phyloP scores from a whole-genome alignment of 2,888 invertebrate species.

The Dasypolia templi region DNA sequence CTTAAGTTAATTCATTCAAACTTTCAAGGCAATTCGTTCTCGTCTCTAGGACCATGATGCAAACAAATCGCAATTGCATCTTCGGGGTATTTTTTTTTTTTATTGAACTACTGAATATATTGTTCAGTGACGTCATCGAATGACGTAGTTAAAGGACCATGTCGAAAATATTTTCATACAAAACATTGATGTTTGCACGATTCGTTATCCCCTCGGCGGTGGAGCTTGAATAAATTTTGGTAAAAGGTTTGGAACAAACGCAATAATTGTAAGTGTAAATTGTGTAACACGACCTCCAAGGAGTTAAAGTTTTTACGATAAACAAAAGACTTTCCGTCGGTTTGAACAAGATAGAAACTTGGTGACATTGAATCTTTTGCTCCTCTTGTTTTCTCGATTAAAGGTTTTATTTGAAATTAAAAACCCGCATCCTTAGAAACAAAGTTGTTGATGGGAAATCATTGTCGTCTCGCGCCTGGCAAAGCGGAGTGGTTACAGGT shows the following conservation, averaged over 20 bases:
- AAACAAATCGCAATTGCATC: slow-evolving; percentile 26
- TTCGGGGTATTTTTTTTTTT: slow-evolving; percentile 16
- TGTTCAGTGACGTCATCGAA: not conserved
- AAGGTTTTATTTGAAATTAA: not conserved
- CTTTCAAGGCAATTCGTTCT: slow-evolving; percentile 21
- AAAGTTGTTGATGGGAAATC: not conserved
- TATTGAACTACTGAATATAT: not conserved
- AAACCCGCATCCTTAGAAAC: not conserved
- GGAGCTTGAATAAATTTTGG: too few relatives aligned
- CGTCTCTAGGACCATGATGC: slow-evolving; percentile 14
- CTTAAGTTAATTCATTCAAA: slow-evolving; percentile 20
- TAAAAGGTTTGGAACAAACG: slow-evolving; percentile 34
- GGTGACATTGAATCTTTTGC: slow-evolving; percentile 32
- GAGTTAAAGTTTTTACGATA: slow-evolving; percentile 39
- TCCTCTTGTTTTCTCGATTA: not conserved
- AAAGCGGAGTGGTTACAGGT: too few relatives aligned
- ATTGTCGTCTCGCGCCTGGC: not conserved
- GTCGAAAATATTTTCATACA: slow-evolving; percentile 3
- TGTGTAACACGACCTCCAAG: slow-evolving; percentile 53
- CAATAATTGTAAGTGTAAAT: slow-evolving; percentile 47
- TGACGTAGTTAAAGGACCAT: slow-evolving; percentile 17
- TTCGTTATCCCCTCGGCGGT: too few relatives aligned
- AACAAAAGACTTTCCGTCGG: slow-evolving; percentile 41
- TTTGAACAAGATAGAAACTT: slow-evolving; percentile 23
- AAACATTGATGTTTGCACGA: slow-evolving; percentile 48